Evolutionary conservation across 2,797 vertebrate species (phyloP).

Genomic region (Acanthurus lineatus): DNA sequence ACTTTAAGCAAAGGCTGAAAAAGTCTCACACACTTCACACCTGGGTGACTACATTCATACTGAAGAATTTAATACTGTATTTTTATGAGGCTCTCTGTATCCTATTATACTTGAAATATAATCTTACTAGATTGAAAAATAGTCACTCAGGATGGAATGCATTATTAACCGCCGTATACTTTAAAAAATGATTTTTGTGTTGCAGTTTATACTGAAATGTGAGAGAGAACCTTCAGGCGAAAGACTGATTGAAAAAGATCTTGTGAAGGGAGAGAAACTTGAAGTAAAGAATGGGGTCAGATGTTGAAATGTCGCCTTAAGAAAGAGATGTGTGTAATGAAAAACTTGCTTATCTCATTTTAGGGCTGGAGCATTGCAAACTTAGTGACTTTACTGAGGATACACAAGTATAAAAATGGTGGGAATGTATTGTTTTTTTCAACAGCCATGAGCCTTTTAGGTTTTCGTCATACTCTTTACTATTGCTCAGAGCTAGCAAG

Average conservation of each 20-base stretch:
- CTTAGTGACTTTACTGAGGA: not conserved
- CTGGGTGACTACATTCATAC: not conserved
- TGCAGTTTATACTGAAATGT: no score
- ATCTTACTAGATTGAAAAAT: no score
- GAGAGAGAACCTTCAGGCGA: not conserved
- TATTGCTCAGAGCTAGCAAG: not conserved
- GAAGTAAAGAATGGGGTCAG: not conserved
- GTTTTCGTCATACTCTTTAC: not conserved
- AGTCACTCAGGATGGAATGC: no score
- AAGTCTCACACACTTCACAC: no score
- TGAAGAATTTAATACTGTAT: not conserved
- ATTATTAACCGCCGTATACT: no score
- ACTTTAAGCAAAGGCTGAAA: not conserved
- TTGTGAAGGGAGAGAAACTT: not conserved
- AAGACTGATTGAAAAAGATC: not conserved
- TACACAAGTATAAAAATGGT: not conserved
- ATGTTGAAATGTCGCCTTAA: conserved; percentile 17
- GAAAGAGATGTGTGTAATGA: conserved; percentile 1
- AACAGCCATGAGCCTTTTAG: not conserved
- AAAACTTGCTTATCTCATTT: conserved; percentile 14
- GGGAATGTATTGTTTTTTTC: not conserved
- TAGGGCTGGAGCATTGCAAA: not conserved
- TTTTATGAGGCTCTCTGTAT: not conserved
- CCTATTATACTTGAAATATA: not conserved
- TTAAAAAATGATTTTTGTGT: no score